Base-by-base conservation (phyloP, 2,888 invertebrate species). In the Carabus problematicus region DNA sequence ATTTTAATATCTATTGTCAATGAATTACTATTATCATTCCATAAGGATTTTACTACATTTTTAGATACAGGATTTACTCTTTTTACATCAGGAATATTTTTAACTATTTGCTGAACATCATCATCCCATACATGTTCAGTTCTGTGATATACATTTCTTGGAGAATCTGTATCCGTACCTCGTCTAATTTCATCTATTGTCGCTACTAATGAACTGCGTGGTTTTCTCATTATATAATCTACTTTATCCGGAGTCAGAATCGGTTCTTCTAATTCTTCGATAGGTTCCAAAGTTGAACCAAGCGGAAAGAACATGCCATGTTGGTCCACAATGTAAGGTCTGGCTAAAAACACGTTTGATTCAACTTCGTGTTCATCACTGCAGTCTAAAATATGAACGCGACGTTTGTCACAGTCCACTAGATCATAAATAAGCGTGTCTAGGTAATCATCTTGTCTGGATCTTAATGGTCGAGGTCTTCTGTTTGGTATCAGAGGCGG, bases 151-250 rank as follows among this genome's bases (percentile, higher is more conserved):
- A 85, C 79, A 75, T 85, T 85, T 75, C 85, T 82, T 4, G 86
- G 87, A 3, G 86, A 87, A 76, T 86, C 86, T 14, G 85, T 84
- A 0, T 83, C 83, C 2, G 86, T 85, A 47, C 84, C 84, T 74
- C 85, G 85, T 52, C 87, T 81, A 47, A 88, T 88, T 80, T 88
- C 87, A 75, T 88, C 88, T 70, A 88, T 88, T 1, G 88, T 88
- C 9, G 87, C 87, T 7, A 88, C 88, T 7, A 88, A 78, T 7
- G 87, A 86, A 76, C 87, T 87, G 76, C 67, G 45, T 41, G 67
- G 60, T 54, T 67, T 67, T 42, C 67, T 59, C 47, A 60, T 47
- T 12, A 56, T 55, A 64, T 43, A 12, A 43, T 64, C 45, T n/a
- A 40, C 56, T 47, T 72, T 74, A 7, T 72, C 55, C 43, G 73